Base-by-base conservation (phyloP, 2,113 vertebrate genomes). In the Gallinago jamesoni region DNA sequence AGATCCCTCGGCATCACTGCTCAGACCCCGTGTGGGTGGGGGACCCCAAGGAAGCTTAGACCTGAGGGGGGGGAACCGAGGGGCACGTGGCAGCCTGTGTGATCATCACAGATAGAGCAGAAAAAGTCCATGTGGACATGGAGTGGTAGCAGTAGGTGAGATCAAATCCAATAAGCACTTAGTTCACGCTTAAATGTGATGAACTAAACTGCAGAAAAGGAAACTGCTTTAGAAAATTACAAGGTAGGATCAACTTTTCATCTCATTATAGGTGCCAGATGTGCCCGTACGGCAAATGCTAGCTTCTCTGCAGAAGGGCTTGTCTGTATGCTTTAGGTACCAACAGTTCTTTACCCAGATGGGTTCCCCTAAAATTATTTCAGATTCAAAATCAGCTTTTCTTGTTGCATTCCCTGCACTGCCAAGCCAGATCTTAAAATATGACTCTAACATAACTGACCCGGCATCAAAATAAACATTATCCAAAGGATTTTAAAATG, bases 401-500 rank as follows among this genome's bases (percentile, higher is more conserved):
- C 39, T 79, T 78, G 55, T 87, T 68, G 27, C 43, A n/a, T 79
- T 84, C 43, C 59, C 48, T 45, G 17, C 47, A 28, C 30, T 75
- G 43, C 64, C 73, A 72, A 84, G 33, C 19, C 41, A 87, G 30
- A 89, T 70, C 77, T 72, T 93, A 84, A 78, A 93, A 93, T 52
- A 48, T 2, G 13, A 87, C 22, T 60, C 68, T 87, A 93, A 82
- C 37, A 35, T 27, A 66, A 69, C 69, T 76, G 86, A 94, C 77
- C 90, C 37, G 39, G 53, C 77, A 87, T 78, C 69, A 82, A 92
- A 93, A 86, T 53, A 92, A 92, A 82, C 41, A 47, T 48, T 41
- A 66, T 84, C 57, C 57, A 73, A 84, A 91, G 66, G 87, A 92
- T 79, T 87, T 96, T 43, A 92, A 63, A 94, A 94, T 43, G 23